These are phyloP conservation scores for Sphinx pinastri DNA, from an alignment of 2,888 invertebrate species.

Conservation along the genomic window DNA sequence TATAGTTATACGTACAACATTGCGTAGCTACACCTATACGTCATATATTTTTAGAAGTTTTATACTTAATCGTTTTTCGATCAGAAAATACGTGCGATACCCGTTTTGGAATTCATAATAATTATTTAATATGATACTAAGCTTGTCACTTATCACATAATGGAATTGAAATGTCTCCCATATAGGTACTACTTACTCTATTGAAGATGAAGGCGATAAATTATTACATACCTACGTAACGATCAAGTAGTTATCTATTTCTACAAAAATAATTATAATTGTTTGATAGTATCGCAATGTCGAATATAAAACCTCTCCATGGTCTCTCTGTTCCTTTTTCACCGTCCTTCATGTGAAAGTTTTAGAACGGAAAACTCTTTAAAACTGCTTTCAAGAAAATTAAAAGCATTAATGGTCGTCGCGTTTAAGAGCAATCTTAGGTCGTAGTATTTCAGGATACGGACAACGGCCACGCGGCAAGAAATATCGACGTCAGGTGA, in stretches of 20 bases:
- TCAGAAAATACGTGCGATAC: too few species aligned
- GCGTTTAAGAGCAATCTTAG: slow-evolving; percentile 57
- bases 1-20: too few species aligned
- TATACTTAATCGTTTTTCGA: too few species aligned
- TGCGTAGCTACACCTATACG: too few species aligned
- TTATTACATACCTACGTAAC: too few species aligned
- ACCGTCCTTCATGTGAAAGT: slow-evolving; percentile 78
- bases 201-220: too few species aligned
- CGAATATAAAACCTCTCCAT: slow-evolving; percentile 50
- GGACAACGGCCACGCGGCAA: slow-evolving; percentile 19
- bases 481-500: slow-evolving; percentile 21
- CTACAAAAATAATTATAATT: neutral
- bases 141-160: too few species aligned
- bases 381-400: slow-evolving; percentile 82
- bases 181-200: too few species aligned
- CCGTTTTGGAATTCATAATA: too few species aligned
- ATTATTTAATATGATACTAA: too few species aligned
- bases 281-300: slow-evolving; percentile 4
- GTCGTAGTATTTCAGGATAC: slow-evolving; percentile 26
- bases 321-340: slow-evolving; percentile 65
- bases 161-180: too few species aligned
- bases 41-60: neutral
- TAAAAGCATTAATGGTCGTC: slow-evolving; percentile 77
- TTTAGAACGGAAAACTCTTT: slow-evolving; percentile 80
- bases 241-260: too few species aligned